These are phyloP conservation scores for Leptosomus discolor DNA, from an alignment of 2,113 vertebrate genomes.

Conservation along the genomic window DNA sequence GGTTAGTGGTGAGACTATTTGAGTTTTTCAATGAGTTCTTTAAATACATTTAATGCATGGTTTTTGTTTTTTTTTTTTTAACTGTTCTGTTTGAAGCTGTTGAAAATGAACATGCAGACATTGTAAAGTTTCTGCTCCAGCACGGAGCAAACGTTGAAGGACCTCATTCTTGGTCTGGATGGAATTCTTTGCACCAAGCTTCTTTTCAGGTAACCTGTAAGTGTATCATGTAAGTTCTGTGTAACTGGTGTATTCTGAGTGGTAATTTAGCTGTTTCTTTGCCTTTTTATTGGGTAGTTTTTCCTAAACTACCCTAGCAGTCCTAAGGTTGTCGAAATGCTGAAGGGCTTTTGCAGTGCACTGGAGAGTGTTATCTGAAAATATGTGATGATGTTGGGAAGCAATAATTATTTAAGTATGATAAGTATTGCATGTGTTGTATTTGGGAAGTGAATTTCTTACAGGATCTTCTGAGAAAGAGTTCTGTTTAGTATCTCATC, in stretches of 20 bases:
- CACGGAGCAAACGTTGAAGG: conserved; percentile 82
- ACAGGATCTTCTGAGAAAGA: background rate
- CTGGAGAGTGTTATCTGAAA: background rate
- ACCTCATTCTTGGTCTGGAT: conserved; percentile 85
- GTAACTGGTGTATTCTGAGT: conserved; percentile 34
- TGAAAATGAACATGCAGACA: conserved; percentile 71
- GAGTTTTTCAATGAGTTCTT: background rate
- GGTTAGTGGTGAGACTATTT: background rate
- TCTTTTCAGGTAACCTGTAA: conserved; percentile 79
- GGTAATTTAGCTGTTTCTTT: background rate
- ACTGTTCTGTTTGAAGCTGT: conserved; percentile 73
- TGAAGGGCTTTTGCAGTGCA: conserved; percentile 24
- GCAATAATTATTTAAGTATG: background rate
- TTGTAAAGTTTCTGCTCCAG: conserved; percentile 78
- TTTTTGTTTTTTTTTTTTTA: background rate
- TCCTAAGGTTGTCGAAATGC: conserved; percentile 43
- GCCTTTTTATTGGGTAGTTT: background rate
- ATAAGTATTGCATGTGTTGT: background rate
- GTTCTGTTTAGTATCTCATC: background rate
- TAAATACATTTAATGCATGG: background rate
- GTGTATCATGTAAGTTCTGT: conserved; percentile 5
- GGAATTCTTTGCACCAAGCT: conserved; percentile 93
- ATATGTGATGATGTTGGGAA: background rate
- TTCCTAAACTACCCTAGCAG: background rate
- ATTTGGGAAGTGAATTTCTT: conserved; percentile 1